Base-by-base conservation (phyloP, 2,888 invertebrate species). In the Schizotus pectinicornis region DNA sequence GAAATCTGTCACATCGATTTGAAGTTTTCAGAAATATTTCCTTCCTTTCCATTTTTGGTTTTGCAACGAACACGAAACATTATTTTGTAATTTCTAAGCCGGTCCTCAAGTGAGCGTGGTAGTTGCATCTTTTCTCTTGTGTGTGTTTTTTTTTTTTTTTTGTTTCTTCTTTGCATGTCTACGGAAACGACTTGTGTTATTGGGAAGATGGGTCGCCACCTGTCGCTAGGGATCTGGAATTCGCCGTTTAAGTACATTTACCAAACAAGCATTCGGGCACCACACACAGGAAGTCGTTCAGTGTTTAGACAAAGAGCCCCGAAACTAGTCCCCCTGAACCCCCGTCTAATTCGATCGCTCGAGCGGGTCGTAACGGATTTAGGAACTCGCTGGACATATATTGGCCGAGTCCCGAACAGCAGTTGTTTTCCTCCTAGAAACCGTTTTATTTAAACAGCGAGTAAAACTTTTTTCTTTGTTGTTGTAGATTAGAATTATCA, bases 281-380 rank as follows among this genome's bases (percentile, higher is more conserved):
- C 33, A 48, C n/a, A n/a, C 54, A 54, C 54, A 59, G 67, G 67
- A 69, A 68, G 67, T 63, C 33, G 61, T 59, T 59, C 50, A 51
- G 50, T 54, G 67, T 58, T 67, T 69, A 67, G 66, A 67, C 66
- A 67, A 67, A 67, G 63, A 54, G 30, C 55, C 42, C 51, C 55
- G 50, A 55, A 58, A 58, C 49, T 47, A 61, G 46, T 54, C 54
- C 33, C 56, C 47, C 52, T 48, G 30, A 41, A 41, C 43, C 47
- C 46, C 46, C 51, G 22, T 56, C 62, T 59, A 59, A 59, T 62
- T 55, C 55, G 45, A 46, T 53, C 47, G 61, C 50, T 61, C 51
- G 55, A 59, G 50, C 57, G 56, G 50, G 53, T 64, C 64, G 63
- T 65, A 65, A 64, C 65, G 65, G 62, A 65, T 62, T 65, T 65